A percentile compares a stretch with the other conserved stretches of the same genome.
Evolutionary conservation across 2,888 invertebrate species (phyloP).

Genomic region (Drosophila peninsularis): DNA sequence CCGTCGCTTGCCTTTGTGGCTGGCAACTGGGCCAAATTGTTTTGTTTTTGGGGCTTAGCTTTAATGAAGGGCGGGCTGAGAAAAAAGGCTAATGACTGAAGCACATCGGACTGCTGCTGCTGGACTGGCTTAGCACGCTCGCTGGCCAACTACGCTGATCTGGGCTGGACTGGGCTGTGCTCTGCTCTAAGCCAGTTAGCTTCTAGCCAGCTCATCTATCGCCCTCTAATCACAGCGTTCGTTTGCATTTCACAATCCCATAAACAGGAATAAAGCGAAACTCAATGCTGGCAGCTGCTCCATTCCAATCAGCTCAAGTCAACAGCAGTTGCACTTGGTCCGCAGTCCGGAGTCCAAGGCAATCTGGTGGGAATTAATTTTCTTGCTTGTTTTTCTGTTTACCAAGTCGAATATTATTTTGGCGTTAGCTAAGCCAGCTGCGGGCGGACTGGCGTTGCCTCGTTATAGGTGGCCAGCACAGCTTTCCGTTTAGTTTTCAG

Average conservation of each 20-base stretch:
- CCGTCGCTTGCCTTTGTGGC: constrained; percentile 42
- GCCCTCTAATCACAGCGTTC: constrained; percentile 43
- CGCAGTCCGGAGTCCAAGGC: constrained; percentile 16
- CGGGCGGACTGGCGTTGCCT: not conserved
- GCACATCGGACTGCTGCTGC: constrained; percentile 57
- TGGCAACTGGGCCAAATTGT: constrained; percentile 48
- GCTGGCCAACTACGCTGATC: constrained; percentile 14
- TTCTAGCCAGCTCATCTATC: constrained; percentile 30
- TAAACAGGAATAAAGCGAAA: constrained; percentile 69
- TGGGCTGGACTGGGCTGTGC: constrained; percentile 10
- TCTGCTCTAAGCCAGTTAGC: constrained; percentile 34
- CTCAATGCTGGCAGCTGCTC: constrained; percentile 47
- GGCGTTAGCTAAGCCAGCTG: constrained; percentile 42
- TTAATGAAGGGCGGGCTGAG: constrained; percentile 59
- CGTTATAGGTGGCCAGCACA: constrained; percentile 40
- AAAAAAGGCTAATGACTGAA: constrained; percentile 65
- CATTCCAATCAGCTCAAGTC: constrained; percentile 52
- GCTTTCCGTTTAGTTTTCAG: constrained; percentile 49
- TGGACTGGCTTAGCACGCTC: constrained; percentile 48
- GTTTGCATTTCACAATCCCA: constrained; percentile 71
- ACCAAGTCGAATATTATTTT: constrained; percentile 55
- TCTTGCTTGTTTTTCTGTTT: constrained; percentile 40
- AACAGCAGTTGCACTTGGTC: constrained; percentile 46
- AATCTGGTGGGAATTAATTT: constrained; percentile 59
- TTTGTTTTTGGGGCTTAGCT: constrained; percentile 64